These are phyloP conservation scores for Acleris holmiana DNA, from an alignment of 2,888 invertebrate species.

Conservation along the genomic window DNA sequence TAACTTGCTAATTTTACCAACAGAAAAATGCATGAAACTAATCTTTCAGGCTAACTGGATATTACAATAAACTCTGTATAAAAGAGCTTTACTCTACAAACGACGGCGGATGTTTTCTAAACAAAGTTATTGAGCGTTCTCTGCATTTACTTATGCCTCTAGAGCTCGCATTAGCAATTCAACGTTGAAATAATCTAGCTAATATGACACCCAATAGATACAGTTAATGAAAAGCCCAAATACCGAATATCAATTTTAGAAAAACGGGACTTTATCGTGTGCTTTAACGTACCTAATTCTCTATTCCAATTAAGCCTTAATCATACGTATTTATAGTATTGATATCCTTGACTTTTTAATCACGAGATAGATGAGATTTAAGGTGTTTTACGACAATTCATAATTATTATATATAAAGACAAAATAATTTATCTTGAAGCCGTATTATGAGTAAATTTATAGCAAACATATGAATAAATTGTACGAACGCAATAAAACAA, in stretches of 20 bases:
- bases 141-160: slow-evolving; percentile 44
- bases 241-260: neutral
- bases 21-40: too few species aligned
- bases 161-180: slow-evolving; percentile 39
- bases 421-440: slow-evolving; percentile 40
- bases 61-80: slow-evolving; percentile 12
- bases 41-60: neutral
- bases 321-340: too few species aligned
- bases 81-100: slow-evolving; percentile 45
- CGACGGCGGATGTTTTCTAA: slow-evolving; percentile 54
- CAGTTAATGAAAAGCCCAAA: slow-evolving; percentile 35
- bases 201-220: slow-evolving; percentile 43
- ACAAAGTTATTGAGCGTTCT: slow-evolving; percentile 58
- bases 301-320: too few species aligned
- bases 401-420: too few species aligned
- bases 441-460: slow-evolving; percentile 51
- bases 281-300: too few species aligned
- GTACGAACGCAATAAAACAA: slow-evolving; percentile 71
- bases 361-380: too few species aligned
- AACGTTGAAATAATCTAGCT: slow-evolving; percentile 43
- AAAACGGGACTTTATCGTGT: too few species aligned
- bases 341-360: too few species aligned
- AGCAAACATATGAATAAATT: slow-evolving; percentile 62
- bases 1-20: neutral
- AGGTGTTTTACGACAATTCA: too few species aligned